phyloP scores from a whole-genome alignment of 35 echinoderm and acorn worm genomes.

The Heliocidaris erythrogramma region DNA sequence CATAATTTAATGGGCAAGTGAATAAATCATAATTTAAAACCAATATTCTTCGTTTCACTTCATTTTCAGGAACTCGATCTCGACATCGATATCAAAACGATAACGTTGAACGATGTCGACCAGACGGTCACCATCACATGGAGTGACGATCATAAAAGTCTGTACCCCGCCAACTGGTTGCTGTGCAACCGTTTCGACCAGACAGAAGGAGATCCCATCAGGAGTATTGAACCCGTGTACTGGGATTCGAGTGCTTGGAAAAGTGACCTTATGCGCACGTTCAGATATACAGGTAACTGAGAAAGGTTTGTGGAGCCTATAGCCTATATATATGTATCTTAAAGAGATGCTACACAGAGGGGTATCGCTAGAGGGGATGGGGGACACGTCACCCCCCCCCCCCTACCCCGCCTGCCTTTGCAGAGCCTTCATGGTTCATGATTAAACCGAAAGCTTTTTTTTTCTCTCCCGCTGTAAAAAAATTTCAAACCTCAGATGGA shows the following conservation, averaged over 20 bases:
- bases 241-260: constrained; percentile 36
- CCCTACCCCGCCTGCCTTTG: too few species aligned
- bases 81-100: constrained; percentile 30
- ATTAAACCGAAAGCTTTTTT: too few species aligned
- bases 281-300: background rate
- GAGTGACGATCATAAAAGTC: constrained; percentile 44
- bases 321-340: too few species aligned
- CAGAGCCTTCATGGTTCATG: too few species aligned
- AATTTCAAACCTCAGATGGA: too few species aligned
- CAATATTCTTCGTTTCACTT: background rate
- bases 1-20: background rate
- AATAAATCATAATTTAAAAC: background rate
- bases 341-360: too few species aligned
- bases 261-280: constrained; percentile 14
- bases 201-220: constrained; percentile 4
- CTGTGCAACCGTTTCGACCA: constrained; percentile 34
- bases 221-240: background rate
- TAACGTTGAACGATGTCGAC: background rate
- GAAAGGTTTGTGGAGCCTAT: too few species aligned
- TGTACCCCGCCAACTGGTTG: constrained; percentile 40
- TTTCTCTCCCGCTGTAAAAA: too few species aligned
- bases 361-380: too few species aligned
- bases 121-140: constrained; percentile 35
- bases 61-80: constrained; percentile 29
- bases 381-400: too few species aligned